Base-by-base conservation (phyloP, 2,888 invertebrate species). In the Balanococcus diminutus region DNA sequence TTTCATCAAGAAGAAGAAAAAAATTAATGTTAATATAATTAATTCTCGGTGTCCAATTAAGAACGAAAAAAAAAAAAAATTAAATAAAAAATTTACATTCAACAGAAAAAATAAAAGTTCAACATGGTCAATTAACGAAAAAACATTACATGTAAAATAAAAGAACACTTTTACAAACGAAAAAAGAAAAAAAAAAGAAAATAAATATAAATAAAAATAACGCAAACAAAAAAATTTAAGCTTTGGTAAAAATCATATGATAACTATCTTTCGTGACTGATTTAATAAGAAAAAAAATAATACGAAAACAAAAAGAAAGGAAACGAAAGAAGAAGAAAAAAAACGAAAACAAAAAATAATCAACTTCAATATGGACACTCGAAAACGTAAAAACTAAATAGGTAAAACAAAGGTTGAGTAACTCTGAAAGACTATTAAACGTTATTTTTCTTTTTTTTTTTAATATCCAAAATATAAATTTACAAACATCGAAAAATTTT, bases 401-500 rank as follows among this genome's bases (percentile, higher is more conserved):
- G 32, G 36, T 72, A 84, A 84, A 84, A 84, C 61, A 84, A 36
- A 83, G 46, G 84, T 72, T 85, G 85, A 85, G 79, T 85, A 42
- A 85, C 39, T 79, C 75, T 85, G 85, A 85, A 85, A 85, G 85
- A 85, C 85, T 75, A 85, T 85, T 31, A 32, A 51, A 61, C 75
- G 75, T 79, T 36, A 79, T 32, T 36, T 79, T 25, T 16, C 8
- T 16, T 36, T 36, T 36, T 36, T 56, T 19, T 67, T 67, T 67
- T 67, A 28, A 67, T 67, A 79, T 32, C 36, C 75, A 36, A 79
- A 79, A n/a, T n/a, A n/a, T 36, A 36, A 67, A 75, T 79, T 79
- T 79, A 79, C 75, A 79, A 79, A 8, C 2, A 28, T 79, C 75
- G 36, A 79, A 79, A 79, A 79, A 67, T 28, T 67, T 67, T 67